These are phyloP conservation scores for Onychomys leucogaster DNA, from an alignment of 2,797 vertebrate genomes.

Conservation along the genomic window DNA sequence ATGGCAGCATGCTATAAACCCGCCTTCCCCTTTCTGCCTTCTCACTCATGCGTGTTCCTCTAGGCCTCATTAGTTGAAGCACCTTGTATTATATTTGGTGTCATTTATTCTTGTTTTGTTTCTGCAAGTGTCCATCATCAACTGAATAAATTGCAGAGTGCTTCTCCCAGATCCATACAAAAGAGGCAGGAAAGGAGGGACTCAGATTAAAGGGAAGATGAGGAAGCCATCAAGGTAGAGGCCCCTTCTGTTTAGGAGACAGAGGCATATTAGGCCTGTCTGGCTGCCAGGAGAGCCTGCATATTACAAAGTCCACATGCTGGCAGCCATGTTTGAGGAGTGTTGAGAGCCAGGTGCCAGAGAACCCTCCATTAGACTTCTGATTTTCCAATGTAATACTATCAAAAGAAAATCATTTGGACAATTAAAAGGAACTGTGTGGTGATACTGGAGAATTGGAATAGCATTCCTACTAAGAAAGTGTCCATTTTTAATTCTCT, in stretches of 20 bases:
- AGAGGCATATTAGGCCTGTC: not conserved
- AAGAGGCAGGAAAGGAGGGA: not conserved
- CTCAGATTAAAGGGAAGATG: not conserved
- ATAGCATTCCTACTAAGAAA: not conserved
- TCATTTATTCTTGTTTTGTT: conserved; percentile 47
- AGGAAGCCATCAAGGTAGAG: conserved; percentile 32
- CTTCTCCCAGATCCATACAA: not conserved
- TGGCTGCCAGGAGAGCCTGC: not conserved
- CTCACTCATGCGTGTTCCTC: not conserved
- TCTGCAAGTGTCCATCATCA: not conserved
- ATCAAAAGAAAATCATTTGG: not conserved
- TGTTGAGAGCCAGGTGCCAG: not conserved
- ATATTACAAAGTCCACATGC: not conserved
- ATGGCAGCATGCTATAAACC: conserved; percentile 19
- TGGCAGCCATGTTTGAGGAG: not conserved
- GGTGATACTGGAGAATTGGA: not conserved
- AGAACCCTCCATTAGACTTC: not conserved
- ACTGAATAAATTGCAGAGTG: conserved; percentile 57
- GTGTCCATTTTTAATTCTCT: conserved; percentile 10
- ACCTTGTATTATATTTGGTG: not conserved
- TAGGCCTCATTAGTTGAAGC: not conserved
- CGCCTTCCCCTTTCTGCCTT: not conserved
- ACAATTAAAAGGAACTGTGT: not conserved
- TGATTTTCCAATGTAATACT: conserved; percentile 15
- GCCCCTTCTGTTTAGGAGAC: conserved; percentile 36